Conservation (phyloP, 2,797 vertebrate species). For the Threskiornis aethiopicus region DNA sequence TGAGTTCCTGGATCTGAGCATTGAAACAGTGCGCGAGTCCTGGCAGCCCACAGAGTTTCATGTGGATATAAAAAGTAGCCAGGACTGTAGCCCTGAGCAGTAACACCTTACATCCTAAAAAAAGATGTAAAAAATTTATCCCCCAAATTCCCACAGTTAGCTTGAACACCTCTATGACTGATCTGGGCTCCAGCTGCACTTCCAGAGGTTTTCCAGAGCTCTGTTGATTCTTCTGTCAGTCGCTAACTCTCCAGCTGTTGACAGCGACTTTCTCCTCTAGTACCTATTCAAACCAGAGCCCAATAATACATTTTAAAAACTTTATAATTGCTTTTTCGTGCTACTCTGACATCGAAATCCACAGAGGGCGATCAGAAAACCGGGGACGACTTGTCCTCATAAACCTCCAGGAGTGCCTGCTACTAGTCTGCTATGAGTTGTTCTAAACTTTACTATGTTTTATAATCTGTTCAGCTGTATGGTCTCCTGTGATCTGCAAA, state of each 20-base stretch:
- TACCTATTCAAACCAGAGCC: not conserved
- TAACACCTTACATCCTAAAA: not conserved
- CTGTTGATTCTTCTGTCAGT: not conserved
- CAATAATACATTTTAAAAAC: not conserved
- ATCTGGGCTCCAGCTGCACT: not conserved
- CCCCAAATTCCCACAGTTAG: not conserved
- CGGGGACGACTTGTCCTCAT: not conserved
- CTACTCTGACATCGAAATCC: not conserved
- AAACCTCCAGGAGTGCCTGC: not conserved
- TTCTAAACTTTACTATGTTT: not conserved
- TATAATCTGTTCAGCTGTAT: not conserved
- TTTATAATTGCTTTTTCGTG: not conserved
- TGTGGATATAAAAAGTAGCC: not conserved
- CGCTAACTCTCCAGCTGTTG: not conserved
- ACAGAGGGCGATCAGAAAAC: not conserved
- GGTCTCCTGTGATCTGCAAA: constrained; percentile 10
- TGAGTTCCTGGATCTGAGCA: not conserved
- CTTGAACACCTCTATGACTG: not conserved
- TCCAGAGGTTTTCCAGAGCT: constrained; percentile 3
- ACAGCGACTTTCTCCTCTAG: not conserved
- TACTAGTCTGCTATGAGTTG: not conserved
- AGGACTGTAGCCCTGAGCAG: not conserved
- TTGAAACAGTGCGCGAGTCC: not conserved
- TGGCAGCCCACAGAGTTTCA: constrained; percentile 4
- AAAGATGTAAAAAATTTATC: not conserved